Evolutionary conservation across 30 jellyfish, hydroid and myxozoan species (phyloP), one percentile per base, ranked within the genome.

Genomic region (Hydra vulgaris): DNA sequence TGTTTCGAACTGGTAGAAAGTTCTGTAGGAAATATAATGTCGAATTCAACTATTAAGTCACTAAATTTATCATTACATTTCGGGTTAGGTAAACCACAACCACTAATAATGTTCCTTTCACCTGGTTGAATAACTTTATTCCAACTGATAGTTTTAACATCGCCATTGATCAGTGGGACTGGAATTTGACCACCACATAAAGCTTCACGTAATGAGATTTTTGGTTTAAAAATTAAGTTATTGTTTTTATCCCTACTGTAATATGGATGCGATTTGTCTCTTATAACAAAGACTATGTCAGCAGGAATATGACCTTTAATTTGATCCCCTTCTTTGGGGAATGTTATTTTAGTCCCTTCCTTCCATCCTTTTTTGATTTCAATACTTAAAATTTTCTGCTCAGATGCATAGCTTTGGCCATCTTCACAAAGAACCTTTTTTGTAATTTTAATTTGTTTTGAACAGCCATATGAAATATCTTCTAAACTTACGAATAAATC

Each of bases 311-410:
- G 68, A 7, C 97, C 97, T 0, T 89, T 94, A 15, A 27, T 25
- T 67, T 89, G 89, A 76, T 89, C 97, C 0, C 97, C 97, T 82
- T 83, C 95, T 18, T 82, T 82, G 0, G 87, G 82, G 76, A 89
- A 89, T 0, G 95, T 89, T 53, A 89, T 85, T 81, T 85, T 89
- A 23, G 97, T 89, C 27, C 97, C 97, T 67, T 81, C 96, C 61
- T 89, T 89, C 97, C 97, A 89, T 3, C 97, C 97, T 85, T 89
- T 89, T 80, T 84, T 89, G 17, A 89, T 83, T 23, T 89, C 92
- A 0, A 89, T 69, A 17, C 82, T 79, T 55, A 89, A 54, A 27
- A 89, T 82, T 27, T 82, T 86, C 61, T 90, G 95, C 7, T 81
- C 91, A 21, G 74, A 15, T 7, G 76, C 71, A 25, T 72, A 76